Evolutionary conservation across 2,113 vertebrate genomes (phyloP).

Genomic region (Axis porcinus): DNA sequence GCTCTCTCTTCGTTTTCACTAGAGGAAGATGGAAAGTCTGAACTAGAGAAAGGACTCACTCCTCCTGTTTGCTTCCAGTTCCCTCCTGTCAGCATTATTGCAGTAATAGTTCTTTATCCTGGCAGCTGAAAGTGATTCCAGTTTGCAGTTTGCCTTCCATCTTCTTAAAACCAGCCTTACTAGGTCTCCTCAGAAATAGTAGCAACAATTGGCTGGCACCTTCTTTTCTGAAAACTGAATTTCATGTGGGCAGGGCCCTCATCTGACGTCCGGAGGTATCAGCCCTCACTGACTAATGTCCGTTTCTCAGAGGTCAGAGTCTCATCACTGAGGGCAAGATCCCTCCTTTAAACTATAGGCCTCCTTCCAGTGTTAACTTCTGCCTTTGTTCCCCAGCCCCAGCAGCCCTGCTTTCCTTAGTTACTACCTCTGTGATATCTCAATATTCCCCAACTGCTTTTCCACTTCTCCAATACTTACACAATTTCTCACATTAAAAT

Average conservation of each 20-base stretch:
- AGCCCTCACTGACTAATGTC: neutral
- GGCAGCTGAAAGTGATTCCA: neutral
- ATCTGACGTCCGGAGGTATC: neutral
- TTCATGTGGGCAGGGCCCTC: neutral
- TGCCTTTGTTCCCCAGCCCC: neutral
- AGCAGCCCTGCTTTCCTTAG: neutral
- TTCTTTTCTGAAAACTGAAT: neutral
- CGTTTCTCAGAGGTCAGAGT: neutral
- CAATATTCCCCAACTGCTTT: neutral
- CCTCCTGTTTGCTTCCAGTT: neutral
- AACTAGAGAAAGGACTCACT: neutral
- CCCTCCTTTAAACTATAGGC: neutral
- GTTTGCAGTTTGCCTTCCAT: neutral
- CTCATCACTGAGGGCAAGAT: fast-evolving
- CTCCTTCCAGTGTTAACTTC: neutral
- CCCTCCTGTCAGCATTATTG: neutral
- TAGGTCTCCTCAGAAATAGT: neutral
- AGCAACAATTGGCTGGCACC: neutral
- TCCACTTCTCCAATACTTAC: neutral
- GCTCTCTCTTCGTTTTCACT: neutral
- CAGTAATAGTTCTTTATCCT: neutral
- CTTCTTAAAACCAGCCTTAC: neutral
- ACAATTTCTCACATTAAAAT: neutral
- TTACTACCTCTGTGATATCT: neutral
- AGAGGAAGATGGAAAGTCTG: neutral